These are phyloP conservation scores for Lepus townsendii DNA, from an alignment of 2,797 vertebrate genomes.

Conservation along the genomic window DNA sequence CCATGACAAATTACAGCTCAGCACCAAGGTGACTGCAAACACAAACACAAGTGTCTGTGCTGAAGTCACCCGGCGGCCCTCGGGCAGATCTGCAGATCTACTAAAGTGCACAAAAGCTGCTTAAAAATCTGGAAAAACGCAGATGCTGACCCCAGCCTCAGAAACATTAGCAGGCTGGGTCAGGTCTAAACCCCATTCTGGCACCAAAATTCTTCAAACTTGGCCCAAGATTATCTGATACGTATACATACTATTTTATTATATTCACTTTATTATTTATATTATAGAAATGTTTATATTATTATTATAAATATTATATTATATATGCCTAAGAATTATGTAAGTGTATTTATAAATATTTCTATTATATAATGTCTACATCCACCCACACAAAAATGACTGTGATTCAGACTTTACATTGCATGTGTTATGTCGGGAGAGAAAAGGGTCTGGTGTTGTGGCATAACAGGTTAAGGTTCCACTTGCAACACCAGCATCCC, in stretches of 20 bases:
- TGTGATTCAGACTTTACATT: neutral
- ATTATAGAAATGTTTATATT: too few relatives aligned
- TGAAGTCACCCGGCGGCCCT: neutral
- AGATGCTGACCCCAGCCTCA: neutral
- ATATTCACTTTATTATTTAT: too few relatives aligned
- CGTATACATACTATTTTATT: neutral
- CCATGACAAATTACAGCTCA: neutral
- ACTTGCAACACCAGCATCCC: too few relatives aligned
- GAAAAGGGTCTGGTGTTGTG: neutral
- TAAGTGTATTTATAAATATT: too few relatives aligned
- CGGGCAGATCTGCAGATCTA: neutral
- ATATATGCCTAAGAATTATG: too few relatives aligned
- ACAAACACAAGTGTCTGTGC: neutral
- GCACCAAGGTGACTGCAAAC: neutral
- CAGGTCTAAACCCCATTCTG: neutral
- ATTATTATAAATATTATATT: too few relatives aligned
- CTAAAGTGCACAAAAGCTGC: neutral
- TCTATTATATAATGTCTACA: neutral
- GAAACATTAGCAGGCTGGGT: neutral
- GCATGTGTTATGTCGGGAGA: slow-evolving; percentile 7
- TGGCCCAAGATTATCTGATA: neutral
- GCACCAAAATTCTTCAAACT: neutral
- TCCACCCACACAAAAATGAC: neutral
- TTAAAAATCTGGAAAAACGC: neutral
- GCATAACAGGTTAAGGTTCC: too few relatives aligned